These are phyloP conservation scores for Cydia strobilella DNA, from an alignment of 1,140 invertebrate species.

Conservation along the genomic window DNA sequence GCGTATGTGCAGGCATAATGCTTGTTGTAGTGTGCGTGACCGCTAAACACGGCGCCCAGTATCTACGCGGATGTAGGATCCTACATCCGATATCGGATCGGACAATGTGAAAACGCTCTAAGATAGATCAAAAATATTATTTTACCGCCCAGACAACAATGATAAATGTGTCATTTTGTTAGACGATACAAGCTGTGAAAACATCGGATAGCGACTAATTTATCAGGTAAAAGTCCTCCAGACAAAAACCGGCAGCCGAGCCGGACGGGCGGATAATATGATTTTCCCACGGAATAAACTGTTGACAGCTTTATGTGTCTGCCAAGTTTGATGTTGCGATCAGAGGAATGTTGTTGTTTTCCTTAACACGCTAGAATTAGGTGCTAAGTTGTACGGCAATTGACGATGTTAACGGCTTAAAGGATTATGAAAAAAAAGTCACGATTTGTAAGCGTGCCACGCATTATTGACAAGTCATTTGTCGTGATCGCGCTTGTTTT, in stretches of 20 bases:
- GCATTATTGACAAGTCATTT: constrained; percentile 19
- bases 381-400: not conserved
- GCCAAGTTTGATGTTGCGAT: constrained; percentile 16
- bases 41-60: too few relatives aligned
- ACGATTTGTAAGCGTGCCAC: constrained; percentile 1
- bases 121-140: not conserved
- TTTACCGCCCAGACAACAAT: constrained; percentile 18
- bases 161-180: constrained; percentile 25
- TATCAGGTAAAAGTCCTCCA: constrained; percentile 19
- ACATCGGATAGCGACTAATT: constrained; percentile 19
- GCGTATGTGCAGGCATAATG: too few relatives aligned
- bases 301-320: constrained; percentile 22
- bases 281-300: constrained; percentile 18
- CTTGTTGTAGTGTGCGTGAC: too few relatives aligned
- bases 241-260: constrained; percentile 16
- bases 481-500: not conserved
- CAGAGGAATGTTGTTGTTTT: not conserved
- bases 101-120: too few relatives aligned
- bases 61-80: too few relatives aligned
- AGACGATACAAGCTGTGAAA: constrained; percentile 25
- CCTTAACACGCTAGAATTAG: not conserved
- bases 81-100: too few relatives aligned
- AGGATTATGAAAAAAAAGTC: constrained; percentile 15
- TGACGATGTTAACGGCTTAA: not conserved
- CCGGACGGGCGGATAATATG: not conserved